A percentile compares a stretch with the other conserved stretches of the same genome.
These are phyloP conservation scores for Glyphotaelius pellucidus DNA, from an alignment of 2,888 invertebrate genomes.

Conservation along the genomic window DNA sequence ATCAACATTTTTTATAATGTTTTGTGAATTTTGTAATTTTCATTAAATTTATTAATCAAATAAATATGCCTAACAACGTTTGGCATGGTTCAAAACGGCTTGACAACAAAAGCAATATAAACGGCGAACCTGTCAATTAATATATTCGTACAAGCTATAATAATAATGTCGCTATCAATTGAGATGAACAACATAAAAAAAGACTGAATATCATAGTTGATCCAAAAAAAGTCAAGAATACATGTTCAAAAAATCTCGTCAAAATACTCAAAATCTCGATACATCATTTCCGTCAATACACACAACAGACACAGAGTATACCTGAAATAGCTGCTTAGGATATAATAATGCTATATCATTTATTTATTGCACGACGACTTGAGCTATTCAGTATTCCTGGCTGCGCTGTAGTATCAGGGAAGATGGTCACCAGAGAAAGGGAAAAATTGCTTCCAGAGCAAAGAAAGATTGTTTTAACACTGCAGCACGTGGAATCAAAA, in stretches of 20 bases:
- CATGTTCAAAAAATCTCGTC: neutral
- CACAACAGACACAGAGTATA: neutral
- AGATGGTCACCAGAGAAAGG: neutral
- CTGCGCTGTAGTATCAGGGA: neutral
- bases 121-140: neutral
- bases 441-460: neutral
- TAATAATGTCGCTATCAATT: neutral
- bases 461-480: neutral
- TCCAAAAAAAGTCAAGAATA: neutral
- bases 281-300: neutral
- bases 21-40: neutral
- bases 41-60: neutral
- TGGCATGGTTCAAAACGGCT: too few relatives aligned
- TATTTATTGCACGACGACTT: neutral
- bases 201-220: neutral
- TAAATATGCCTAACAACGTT: neutral
- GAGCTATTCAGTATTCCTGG: neutral
- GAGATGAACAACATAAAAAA: neutral
- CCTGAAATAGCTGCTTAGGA: neutral
- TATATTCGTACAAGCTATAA: conserved; percentile 2
- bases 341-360: neutral
- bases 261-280: neutral
- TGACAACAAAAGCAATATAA: neutral
- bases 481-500: neutral
- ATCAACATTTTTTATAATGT: neutral